Conservation (phyloP, 2,797 vertebrate species). For the Betta splendens region DNA sequence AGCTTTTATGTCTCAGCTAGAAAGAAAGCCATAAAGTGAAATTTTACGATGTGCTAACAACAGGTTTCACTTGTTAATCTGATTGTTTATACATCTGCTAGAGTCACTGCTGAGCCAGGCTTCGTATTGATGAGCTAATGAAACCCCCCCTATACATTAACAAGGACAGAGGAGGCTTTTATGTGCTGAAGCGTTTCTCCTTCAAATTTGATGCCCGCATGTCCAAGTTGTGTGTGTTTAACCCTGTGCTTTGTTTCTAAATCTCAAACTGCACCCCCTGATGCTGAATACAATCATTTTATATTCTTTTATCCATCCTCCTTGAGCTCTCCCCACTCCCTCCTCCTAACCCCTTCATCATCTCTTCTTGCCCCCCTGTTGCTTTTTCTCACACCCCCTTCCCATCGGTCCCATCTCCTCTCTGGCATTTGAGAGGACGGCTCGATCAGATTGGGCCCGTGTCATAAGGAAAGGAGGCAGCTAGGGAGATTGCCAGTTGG, state of each 20-base stretch:
- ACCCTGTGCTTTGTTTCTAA: not conserved
- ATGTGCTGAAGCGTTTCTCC: not conserved
- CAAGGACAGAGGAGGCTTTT: not conserved
- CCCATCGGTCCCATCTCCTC: slow-evolving; percentile 21
- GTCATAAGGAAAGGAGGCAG: slow-evolving; percentile 63
- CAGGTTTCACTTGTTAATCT: not conserved
- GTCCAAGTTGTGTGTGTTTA: slow-evolving; percentile 3
- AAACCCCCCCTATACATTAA: not conserved
- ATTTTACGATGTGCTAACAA: not conserved
- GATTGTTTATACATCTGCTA: slow-evolving; percentile 1
- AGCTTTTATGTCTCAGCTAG: too few species aligned
- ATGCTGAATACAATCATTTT: slow-evolving; percentile 1
- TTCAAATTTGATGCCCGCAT: slow-evolving; percentile 2
- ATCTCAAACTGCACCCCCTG: not conserved
- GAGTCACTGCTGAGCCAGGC: too few species aligned
- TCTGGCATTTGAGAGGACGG: slow-evolving; percentile 19
- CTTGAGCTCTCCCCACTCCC: slow-evolving; percentile 20
- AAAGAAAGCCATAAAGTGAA: too few species aligned
- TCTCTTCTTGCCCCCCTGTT: not conserved
- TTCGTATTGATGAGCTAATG: slow-evolving; percentile 5
- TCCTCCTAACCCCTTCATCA: not conserved
- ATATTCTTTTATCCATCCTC: slow-evolving; percentile 15
- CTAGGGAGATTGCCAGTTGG: slow-evolving; percentile 68
- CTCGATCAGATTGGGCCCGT: slow-evolving; percentile 65
- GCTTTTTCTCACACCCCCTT: slow-evolving; percentile 29